Evolutionary conservation across 1,140 invertebrate species (phyloP), one percentile per base, ranked within the genome.

Genomic region (Magallana ariakensis): DNA sequence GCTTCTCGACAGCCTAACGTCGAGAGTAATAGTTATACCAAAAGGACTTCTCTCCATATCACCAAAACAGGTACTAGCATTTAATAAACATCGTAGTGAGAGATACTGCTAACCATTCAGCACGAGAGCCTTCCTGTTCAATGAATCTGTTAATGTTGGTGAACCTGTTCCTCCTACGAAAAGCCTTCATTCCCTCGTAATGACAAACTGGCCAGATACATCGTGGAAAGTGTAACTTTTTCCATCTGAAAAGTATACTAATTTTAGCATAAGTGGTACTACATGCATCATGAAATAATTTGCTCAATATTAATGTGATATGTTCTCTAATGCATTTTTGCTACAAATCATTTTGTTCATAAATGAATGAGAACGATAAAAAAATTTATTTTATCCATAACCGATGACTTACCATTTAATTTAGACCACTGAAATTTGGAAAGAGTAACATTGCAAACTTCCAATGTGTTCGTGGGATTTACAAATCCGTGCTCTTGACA

Each of bases 61-160:
- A 53, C 87, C 87, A 10, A 91, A 66, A 86, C 92, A 92, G 22
- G 13, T 19, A 19, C 33, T 46, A 46, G 33, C 5, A 46, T 26
- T 57, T 13, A 84, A 33, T 9, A 60, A n/a, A n/a, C 85, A 60
- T 2, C 81, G 80, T 16, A 91, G 56, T 33, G 87, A 55, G 11
- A 91, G 46, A 19, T 84, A 90, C 85, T 92, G 91, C 60, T 88
- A 62, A 46, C 92, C 92, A 86, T 92, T 89, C 26, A 92, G 58
- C 11, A 22, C 19, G 3, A 91, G 19, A 33, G 87, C 89, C 8
- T 86, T 62, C 2, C 88, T 91, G 26, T 91, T 91, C 81, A 53
- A 53, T 53, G 88, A 86, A 53, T 89, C 90, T 55, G 88, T 54
- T 8, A 90, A 88, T 16, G 13, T 33, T 16, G 89, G 89, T 13